Base-by-base conservation (phyloP, 1,140 invertebrate genomes). In the Plectrocnemia conspersa region DNA sequence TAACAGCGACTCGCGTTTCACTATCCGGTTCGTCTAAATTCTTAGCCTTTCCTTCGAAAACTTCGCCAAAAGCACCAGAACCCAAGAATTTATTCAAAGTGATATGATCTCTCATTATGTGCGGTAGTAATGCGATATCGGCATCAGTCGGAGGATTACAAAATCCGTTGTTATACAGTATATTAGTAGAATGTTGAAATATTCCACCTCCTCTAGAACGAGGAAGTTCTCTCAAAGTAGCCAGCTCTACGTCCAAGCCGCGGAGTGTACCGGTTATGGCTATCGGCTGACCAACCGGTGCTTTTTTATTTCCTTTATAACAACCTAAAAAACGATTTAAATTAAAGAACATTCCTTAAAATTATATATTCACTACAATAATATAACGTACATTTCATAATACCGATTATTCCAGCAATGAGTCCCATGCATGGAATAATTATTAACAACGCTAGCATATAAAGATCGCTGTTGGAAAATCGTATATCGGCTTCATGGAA, bases 11-110 rank as follows among this genome's bases (percentile, higher is more conserved):
- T 68, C 82, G 82, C 7, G 82, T 81, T 18, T 82, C 78, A 5
- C 64, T 61, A 13, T 71, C 79, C 4, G 64, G 71, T 4, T 72
- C 76, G 25, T 76, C 79, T 19, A 89, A 69, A 56, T 82, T 78
- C 59, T 81, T 81, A 0, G 88, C 83, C 32, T 84, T 79, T 0
- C 93, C 95, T 76, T 96, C 91, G 67, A 89, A 96, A 1, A 98
- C 95, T 73, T 97, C 93, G 2, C 94, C 95, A 68, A 98, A 98
- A n/a, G 93, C 93, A 1, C 95, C 96, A 56, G 89, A 92, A 0
- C 94, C 95, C 29, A 98, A 73, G 65, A 94, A 93, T 68, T 93
- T 91, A 0, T 82, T 86, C 1, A 93, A 68, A 0, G 83, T 88
- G 32, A 98, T 87, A 59, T 85, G 81, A 35, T 86, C 85, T 46